Evolutionary conservation across 2,888 invertebrate species (phyloP).

Genomic region (Microdon myrmicae): DNA sequence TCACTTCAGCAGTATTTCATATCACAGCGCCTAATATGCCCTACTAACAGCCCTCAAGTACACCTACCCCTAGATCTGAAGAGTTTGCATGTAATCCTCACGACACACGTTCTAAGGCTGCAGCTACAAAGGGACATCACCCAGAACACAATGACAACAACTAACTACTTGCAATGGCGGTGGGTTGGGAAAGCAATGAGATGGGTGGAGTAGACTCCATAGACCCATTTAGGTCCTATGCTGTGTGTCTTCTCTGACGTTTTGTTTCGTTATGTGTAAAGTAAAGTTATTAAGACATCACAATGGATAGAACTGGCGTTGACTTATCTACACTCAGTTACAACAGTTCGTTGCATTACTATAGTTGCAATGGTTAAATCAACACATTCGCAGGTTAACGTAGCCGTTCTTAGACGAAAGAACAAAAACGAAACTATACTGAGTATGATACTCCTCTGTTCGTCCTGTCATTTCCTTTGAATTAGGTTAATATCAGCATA

Average conservation of each 20-base stretch:
- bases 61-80: no score
- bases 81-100: neutral
- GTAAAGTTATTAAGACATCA: constrained; percentile 40
- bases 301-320: constrained; percentile 30
- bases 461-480: constrained; percentile 35
- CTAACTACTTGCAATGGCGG: constrained; percentile 10
- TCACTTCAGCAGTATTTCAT: constrained; percentile 45
- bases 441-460: neutral
- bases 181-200: neutral
- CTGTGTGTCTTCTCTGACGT: constrained; percentile 27
- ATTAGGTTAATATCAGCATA: constrained; percentile 50
- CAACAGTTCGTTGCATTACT: no score
- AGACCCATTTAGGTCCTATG: constrained; percentile 2
- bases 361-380: neutral
- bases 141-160: constrained; percentile 22
- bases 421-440: neutral
- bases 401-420: neutral
- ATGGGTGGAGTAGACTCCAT: neutral
- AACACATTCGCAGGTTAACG: constrained; percentile 1
- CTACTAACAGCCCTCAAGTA: no score
- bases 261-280: constrained; percentile 3
- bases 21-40: no score
- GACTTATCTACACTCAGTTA: no score
- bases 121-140: neutral
- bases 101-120: neutral